A percentile compares a stretch with the other conserved stretches of the same genome.
Conservation (phyloP, 1,140 invertebrate genomes). For the Orius insidiosus region DNA sequence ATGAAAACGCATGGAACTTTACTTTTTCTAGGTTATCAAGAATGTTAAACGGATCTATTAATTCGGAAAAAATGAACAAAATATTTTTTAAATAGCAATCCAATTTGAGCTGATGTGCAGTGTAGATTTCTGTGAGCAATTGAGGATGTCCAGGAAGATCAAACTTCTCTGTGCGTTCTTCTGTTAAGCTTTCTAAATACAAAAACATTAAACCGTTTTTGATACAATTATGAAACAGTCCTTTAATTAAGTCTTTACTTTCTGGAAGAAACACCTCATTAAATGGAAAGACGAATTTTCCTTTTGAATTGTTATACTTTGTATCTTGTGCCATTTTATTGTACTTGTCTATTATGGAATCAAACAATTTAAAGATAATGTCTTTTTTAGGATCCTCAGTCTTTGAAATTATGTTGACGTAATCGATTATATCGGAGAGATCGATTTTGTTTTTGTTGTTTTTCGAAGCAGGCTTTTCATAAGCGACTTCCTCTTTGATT, state of each 20-base stretch:
- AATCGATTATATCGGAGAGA: no score
- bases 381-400: no score
- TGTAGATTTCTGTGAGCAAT: constrained; percentile 17
- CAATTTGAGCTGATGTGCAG: constrained; percentile 15
- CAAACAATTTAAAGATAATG: constrained; percentile 12
- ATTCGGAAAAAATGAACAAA: constrained; percentile 19
- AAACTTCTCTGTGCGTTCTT: background rate
- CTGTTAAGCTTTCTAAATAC: constrained; percentile 15
- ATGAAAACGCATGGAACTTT: constrained; percentile 19
- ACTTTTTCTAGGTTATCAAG: constrained; percentile 16
- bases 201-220: constrained; percentile 14
- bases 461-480: background rate
- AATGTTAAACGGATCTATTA: constrained; percentile 18
- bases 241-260: constrained; percentile 15
- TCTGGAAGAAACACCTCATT: constrained; percentile 11
- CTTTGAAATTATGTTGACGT: no score
- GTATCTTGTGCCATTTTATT: constrained; percentile 5
- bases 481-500: no score
- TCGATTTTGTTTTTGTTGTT: background rate
- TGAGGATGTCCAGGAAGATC: constrained; percentile 15
- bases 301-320: constrained; percentile 1
- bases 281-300: constrained; percentile 15
- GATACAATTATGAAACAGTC: constrained; percentile 17
- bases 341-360: constrained; percentile 9
- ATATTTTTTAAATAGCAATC: constrained; percentile 19